Evolutionary conservation across 2,113 vertebrate species (phyloP).

Genomic region (Ascaphus truei): DNA sequence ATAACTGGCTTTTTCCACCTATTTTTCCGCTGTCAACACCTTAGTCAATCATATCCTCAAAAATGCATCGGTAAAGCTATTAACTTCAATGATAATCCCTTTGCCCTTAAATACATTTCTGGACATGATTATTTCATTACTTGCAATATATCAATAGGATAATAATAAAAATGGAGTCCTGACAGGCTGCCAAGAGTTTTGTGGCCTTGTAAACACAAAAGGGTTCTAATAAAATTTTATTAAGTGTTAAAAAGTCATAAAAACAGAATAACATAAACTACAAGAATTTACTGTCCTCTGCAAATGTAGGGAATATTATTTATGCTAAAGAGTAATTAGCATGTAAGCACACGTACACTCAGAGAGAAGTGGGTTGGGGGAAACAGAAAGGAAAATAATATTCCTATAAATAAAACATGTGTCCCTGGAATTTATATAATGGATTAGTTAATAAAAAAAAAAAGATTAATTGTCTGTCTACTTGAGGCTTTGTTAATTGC

Average conservation of each 20-base stretch:
- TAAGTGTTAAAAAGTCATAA: conserved; percentile 96
- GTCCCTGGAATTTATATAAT: too few species aligned
- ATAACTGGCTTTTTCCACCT: conserved; percentile 37
- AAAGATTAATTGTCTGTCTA: too few species aligned
- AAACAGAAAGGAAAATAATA: conserved; percentile 36
- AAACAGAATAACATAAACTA: conserved; percentile 86
- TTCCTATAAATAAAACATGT: conserved; percentile 6
- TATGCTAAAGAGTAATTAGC: conserved; percentile 80
- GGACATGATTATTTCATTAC: conserved; percentile 85
- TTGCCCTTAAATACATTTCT: conserved; percentile 82
- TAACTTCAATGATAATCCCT: conserved; percentile 77
- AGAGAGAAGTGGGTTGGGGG: conserved; percentile 59
- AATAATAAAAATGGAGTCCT: conserved; percentile 79
- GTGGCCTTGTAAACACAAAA: conserved; percentile 98
- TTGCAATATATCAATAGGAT: conserved; percentile 84
- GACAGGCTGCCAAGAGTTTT: conserved; percentile 89
- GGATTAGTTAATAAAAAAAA: too few species aligned
- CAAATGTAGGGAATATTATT: conserved; percentile 80
- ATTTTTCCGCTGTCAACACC: conserved; percentile 47
- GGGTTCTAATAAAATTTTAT: conserved; percentile 97
- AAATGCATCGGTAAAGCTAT: conserved; percentile 77
- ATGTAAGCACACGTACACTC: conserved; percentile 74
- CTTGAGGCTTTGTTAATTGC: too few species aligned
- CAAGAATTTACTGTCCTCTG: conserved; percentile 86
- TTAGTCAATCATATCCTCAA: conserved; percentile 61